Conservation (phyloP, 2,797 vertebrate species). For the Peromyscus nudipes region DNA sequence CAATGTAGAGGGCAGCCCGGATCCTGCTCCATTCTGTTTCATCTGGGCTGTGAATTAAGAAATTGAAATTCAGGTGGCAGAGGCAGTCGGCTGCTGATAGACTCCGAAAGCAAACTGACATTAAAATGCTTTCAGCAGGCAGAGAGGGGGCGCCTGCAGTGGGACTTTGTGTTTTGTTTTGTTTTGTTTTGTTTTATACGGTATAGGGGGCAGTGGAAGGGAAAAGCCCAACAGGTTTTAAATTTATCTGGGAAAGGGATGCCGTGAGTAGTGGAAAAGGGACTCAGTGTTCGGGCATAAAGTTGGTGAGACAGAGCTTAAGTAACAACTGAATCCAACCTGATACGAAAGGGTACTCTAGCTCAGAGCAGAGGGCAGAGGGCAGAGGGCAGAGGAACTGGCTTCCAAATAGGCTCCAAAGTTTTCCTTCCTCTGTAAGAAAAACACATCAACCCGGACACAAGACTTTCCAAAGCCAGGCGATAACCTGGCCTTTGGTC, state of each 20-base stretch:
- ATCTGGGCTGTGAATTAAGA: conserved; percentile 89
- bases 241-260: conserved; percentile 52
- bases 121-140: conserved; percentile 79
- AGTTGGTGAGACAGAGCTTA: conserved; percentile 60
- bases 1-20: conserved; percentile 85
- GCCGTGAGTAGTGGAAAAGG: not conserved
- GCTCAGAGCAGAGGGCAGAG: not conserved
- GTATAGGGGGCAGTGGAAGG: not conserved
- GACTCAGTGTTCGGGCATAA: conserved; percentile 16
- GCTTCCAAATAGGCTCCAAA: conserved; percentile 29
- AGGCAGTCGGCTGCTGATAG: conserved; percentile 84
- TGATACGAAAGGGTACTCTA: conserved; percentile 60
- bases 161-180: conserved; percentile 57
- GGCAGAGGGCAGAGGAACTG: conserved; percentile 3
- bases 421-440: conserved; percentile 48
- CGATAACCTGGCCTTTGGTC: conserved; percentile 43
- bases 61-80: conserved; percentile 89
- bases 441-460: conserved; percentile 52
- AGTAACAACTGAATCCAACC: conserved; percentile 74
- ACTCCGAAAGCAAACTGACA: conserved; percentile 85
- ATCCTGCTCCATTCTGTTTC: conserved; percentile 86
- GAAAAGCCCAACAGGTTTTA: conserved; percentile 59
- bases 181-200: not conserved
- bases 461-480: conserved; percentile 44
- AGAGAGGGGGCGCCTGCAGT: conserved; percentile 78